A percentile compares a stretch with the other conserved stretches of the same genome.
These are phyloP conservation scores for Athene noctua DNA, from an alignment of 2,113 vertebrate species.

Conservation along the genomic window DNA sequence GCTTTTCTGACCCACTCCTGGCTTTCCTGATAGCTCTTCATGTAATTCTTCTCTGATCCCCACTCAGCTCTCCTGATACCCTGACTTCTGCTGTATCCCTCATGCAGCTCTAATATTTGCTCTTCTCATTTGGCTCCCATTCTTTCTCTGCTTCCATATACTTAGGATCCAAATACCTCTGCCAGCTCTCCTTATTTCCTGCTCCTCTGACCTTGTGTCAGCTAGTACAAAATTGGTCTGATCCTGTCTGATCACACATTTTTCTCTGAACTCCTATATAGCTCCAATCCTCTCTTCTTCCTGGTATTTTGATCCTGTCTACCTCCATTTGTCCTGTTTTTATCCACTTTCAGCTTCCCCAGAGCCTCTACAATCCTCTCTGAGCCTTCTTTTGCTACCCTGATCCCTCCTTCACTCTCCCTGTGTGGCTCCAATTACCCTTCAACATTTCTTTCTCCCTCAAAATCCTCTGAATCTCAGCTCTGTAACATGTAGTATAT, in stretches of 20 bases:
- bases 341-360: conserved; percentile 51
- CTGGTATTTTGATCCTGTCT: conserved; percentile 42
- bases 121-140: neutral
- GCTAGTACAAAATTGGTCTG: conserved; percentile 2
- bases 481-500: conserved; percentile 45
- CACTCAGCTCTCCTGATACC: conserved; percentile 17
- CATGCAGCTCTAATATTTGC: neutral
- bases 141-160: neutral
- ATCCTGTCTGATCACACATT: neutral
- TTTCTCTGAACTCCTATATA: neutral
- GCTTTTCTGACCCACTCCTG: conserved; percentile 6
- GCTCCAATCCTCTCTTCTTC: neutral
- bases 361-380: conserved; percentile 50
- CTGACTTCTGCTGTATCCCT: neutral
- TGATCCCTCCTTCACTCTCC: conserved; percentile 53
- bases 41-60: conserved; percentile 23
- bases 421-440: conserved; percentile 62
- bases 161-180: neutral
- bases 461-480: conserved; percentile 65
- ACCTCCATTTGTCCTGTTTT: conserved; percentile 22
- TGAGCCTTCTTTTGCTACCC: conserved; percentile 61
- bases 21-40: neutral
- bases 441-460: conserved; percentile 56
- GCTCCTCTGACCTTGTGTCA: conserved; percentile 7
- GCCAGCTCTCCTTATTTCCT: neutral